These are phyloP conservation scores for Calosoma granatense DNA, from an alignment of 1,140 invertebrate genomes.

Conservation along the genomic window DNA sequence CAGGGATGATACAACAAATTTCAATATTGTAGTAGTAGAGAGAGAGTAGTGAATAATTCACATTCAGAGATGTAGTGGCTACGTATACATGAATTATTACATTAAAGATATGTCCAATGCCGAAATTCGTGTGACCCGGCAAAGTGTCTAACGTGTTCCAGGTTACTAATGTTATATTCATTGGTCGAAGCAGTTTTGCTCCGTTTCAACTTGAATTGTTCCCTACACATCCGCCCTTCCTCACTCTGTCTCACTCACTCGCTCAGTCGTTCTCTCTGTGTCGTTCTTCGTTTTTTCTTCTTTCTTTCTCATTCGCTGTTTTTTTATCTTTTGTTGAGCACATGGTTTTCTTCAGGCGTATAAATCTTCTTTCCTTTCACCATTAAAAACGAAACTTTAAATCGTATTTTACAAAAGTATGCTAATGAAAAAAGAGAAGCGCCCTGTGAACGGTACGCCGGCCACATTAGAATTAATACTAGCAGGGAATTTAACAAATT, in stretches of 20 bases:
- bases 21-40: too few species aligned
- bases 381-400: slow-evolving; percentile 4
- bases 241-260: too few species aligned
- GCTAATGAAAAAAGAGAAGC: background rate
- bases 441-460: background rate
- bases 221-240: too few species aligned
- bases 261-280: too few species aligned
- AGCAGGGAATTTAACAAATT: too few species aligned
- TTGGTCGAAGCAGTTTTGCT: background rate
- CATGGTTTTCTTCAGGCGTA: background rate
- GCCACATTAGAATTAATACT: background rate
- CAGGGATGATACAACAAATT: too few species aligned
- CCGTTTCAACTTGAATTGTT: background rate
- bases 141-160: background rate
- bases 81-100: too few species aligned
- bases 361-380: background rate
- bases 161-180: background rate
- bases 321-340: background rate
- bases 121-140: too few species aligned
- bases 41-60: too few species aligned
- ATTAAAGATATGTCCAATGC: too few species aligned
- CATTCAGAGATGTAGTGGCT: too few species aligned
- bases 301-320: background rate
- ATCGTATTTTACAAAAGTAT: slow-evolving; percentile 4
- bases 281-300: too few species aligned